Base-by-base conservation (phyloP, 2,888 invertebrate genomes). In the Argynnis bischoffii region DNA sequence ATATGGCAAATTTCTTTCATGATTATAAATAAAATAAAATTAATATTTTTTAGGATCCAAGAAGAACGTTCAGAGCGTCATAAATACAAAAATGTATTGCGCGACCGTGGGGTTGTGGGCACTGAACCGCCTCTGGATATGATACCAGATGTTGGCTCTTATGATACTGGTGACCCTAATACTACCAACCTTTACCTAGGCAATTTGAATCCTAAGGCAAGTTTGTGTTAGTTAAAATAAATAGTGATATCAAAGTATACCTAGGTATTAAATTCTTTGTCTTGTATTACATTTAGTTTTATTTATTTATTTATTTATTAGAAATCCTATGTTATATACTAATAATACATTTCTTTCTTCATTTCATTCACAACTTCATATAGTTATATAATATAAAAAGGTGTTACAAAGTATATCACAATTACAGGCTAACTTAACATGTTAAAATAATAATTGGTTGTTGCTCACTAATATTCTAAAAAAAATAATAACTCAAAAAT, bases 141-240 rank as follows among this genome's bases (percentile, higher is more conserved):
- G 64, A 69, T 95, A 56, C 90, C 92, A 0, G 90, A 90, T 67
- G 81, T 91, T 54, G 98, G 98, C 31, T 98, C 98, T 0, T 98
- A 97, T 84, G 98, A 99, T 88, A 97, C 97, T 69, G 98, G 98
- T 0, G 99, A 99, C 93, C 98, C 99, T 47, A 98, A 97, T 78
- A 99, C 99, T 1, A 99, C 99, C 60, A 99, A 99, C 89, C 94
- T 99, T 50, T 99, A 99, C 87, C 94, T 99, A 64, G 99, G 99
- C 69, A 99, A 99, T 88, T 94, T 99, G 47, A 99, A 98, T 86
- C 99, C 99, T 56, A 98, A 98, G 94, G 98, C 98, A 69, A 71
- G 53, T 50, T 47, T n/a, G 11, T 3, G 15, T 54, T 15, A 26
- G 26, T 63, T 16, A 6, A 26, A 35, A n/a, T 55, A 55, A 21